These are phyloP conservation scores for Fabriciana adippe DNA, from an alignment of 2,888 invertebrate species.

Conservation along the genomic window DNA sequence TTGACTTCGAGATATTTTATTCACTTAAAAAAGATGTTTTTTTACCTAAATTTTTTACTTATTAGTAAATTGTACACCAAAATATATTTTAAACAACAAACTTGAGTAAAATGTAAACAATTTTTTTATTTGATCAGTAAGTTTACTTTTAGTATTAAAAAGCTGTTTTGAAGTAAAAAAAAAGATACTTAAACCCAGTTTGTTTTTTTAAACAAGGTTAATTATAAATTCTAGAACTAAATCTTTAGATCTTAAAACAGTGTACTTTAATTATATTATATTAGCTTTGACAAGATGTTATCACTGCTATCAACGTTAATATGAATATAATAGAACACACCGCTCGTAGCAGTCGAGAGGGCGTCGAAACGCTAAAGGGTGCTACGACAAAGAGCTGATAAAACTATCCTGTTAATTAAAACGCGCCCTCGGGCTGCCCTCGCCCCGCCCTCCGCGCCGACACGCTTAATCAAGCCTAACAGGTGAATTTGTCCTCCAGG, in stretches of 20 bases:
- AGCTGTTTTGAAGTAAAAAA: too few species aligned
- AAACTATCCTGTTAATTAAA: slow-evolving; percentile 62
- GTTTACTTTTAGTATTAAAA: too few species aligned
- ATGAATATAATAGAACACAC: background rate
- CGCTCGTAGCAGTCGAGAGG: background rate
- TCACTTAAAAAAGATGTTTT: too few species aligned
- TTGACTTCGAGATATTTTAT: too few species aligned
- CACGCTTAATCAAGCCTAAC: slow-evolving; percentile 44
- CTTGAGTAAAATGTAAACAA: too few species aligned
- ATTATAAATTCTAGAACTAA: too few species aligned
- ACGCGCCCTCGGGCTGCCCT: slow-evolving; percentile 46
- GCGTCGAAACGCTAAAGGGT: slow-evolving; percentile 30
- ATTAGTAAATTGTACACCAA: too few species aligned
- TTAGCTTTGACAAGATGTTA: background rate
- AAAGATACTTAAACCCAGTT: too few species aligned
- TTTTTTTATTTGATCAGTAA: too few species aligned
- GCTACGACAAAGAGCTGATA: slow-evolving; percentile 45
- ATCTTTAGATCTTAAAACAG: background rate
- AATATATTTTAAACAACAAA: too few species aligned
- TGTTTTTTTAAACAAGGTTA: too few species aligned
- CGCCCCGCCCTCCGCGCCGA: slow-evolving; percentile 22
- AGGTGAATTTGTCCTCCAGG: slow-evolving; percentile 30
- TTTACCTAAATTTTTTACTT: too few species aligned
- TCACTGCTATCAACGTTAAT: background rate
- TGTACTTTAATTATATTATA: background rate